Percentiles rank a stretch among this genome's conserved stretches.
Evolutionary conservation across 2,888 invertebrate species (phyloP).

Genomic region (Priocnemis perturbator): DNA sequence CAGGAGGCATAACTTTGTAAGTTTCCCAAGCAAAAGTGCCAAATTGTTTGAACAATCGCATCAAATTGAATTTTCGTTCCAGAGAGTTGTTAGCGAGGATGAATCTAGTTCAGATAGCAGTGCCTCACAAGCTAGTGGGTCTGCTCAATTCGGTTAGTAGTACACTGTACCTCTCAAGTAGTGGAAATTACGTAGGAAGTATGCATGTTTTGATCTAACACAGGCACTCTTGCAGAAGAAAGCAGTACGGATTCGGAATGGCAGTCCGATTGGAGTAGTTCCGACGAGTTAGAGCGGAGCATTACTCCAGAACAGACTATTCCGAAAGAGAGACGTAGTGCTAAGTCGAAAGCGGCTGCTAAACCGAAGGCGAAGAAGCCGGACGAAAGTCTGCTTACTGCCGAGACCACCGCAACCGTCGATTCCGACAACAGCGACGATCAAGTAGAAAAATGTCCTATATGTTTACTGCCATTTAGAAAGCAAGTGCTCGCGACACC

Average conservation of each 20-base stretch:
- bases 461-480: constrained; percentile 87
- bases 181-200: constrained; percentile 19
- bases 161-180: constrained; percentile 18
- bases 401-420: constrained; percentile 43
- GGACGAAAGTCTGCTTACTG: constrained; percentile 14
- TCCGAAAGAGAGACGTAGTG: constrained; percentile 26
- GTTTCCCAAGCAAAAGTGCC: constrained; percentile 26
- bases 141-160: constrained; percentile 30
- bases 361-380: constrained; percentile 39
- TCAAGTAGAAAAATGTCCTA: constrained; percentile 90
- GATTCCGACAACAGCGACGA: constrained; percentile 82
- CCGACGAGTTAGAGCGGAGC: constrained; percentile 53
- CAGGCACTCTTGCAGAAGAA: constrained; percentile 39
- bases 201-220: not conserved
- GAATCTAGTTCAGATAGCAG: constrained; percentile 46
- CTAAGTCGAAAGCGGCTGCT: constrained; percentile 32
- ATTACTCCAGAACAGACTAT: too few species aligned
- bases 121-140: constrained; percentile 43
- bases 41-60: not conserved
- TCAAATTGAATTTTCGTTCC: constrained; percentile 30
- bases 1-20: constrained; percentile 64
- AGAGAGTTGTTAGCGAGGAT: constrained; percentile 62
- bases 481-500: constrained; percentile 91
- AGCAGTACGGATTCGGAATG: constrained; percentile 62
- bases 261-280: constrained; percentile 71